These are phyloP conservation scores for Heliconius hewitsoni DNA, from an alignment of 1,140 invertebrate species.

Conservation along the genomic window DNA sequence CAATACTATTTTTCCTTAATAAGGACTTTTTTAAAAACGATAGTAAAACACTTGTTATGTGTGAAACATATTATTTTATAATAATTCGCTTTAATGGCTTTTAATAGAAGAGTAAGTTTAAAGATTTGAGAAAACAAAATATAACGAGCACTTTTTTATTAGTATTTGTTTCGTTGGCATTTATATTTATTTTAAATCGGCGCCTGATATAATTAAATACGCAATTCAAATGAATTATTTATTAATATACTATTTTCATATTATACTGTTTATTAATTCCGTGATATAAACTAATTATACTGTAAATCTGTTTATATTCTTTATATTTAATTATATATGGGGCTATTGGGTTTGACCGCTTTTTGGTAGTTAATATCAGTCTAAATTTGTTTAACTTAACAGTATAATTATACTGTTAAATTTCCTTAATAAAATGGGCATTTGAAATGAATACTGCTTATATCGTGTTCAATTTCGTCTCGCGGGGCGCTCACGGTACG, in stretches of 20 bases:
- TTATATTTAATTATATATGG: neutral
- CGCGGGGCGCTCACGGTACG: no score
- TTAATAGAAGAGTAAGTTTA: no score
- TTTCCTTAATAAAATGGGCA: no score
- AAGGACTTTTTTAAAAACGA: neutral
- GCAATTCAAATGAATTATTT: neutral
- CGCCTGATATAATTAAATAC: neutral
- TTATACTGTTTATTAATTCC: neutral
- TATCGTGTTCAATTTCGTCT: no score
- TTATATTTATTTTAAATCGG: neutral
- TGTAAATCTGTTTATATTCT: neutral
- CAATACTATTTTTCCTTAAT: neutral
- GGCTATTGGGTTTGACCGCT: neutral
- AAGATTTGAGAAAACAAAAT: no score
- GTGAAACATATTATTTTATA: no score
- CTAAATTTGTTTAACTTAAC: neutral
- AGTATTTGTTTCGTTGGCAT: neutral
- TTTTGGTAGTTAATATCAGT: no score
- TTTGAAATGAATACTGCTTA: no score
- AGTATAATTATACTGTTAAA: no score
- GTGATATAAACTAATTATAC: neutral
- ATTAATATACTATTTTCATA: conserved; percentile 1
- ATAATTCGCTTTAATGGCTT: no score
- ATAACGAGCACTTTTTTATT: no score
- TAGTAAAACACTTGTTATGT: neutral